Evolutionary conservation across 2,888 invertebrate genomes (phyloP), one percentile per base, ranked within the genome.

Genomic region (Tachystola acroxantha): DNA sequence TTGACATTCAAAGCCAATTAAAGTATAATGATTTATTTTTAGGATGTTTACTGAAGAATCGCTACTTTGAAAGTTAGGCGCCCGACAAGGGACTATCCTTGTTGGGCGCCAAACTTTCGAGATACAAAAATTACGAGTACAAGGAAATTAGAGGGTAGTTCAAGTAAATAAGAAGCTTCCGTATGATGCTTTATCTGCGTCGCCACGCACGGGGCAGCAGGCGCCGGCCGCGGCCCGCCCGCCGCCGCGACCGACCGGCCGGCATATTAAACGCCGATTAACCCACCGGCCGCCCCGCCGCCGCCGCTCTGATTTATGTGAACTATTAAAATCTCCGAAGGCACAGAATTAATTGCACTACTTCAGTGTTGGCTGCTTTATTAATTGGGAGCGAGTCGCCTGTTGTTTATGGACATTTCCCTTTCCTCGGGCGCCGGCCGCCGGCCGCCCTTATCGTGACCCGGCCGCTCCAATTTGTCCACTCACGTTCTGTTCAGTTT

Each of bases 311-410:
- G 85, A 85, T 85, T 85, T 85, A 85, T 85, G 82, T 59, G 71
- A 84, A 85, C 85, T 85, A 86, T 86, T 86, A 86, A 86, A 86
- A 84, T 82, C 80, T 84, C 64, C 76, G 84, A 84, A 85, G 81
- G 85, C 84, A 71, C 73, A 79, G 74, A 85, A 86, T 86, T 86
- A 86, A 86, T 86, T 79, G 84, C 79, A 71, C 80, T 76, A 84
- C 82, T 82, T 80, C 74, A 77, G 76, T 75, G 75, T 72, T 68
- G 73, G 78, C 72, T 69, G 80, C 78, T 80, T 84, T 82, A 85
- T 85, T 85, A 85, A 85, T 85, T 81, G 84, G 82, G 81, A 72
- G 70, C 74, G 75, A 78, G 76, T 76, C 76, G 80, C 68, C 78
- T 71, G 80, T 82, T 85, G 84, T 85, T 79, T 84, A 82, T 84